A percentile compares a stretch with the other conserved stretches of the same genome.
Conservation (phyloP, 2,888 invertebrate species). For the Standfussiana lucernea region DNA sequence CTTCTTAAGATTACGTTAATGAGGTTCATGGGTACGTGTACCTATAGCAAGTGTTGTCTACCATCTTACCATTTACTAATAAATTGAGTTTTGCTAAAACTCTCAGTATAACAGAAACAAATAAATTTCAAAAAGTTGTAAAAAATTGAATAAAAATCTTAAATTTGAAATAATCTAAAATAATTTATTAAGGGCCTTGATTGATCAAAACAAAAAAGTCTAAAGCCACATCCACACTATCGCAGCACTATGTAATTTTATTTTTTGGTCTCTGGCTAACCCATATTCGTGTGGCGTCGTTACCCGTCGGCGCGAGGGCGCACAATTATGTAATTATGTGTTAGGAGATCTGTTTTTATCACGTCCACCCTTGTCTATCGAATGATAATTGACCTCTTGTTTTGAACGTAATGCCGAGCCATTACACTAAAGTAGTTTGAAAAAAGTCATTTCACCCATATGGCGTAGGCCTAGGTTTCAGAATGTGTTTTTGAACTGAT, state of each 20-base stretch:
- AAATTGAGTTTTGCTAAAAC: neutral
- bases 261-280: slow-evolving; percentile 84
- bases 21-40: neutral
- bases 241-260: slow-evolving; percentile 74
- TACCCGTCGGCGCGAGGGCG: slow-evolving; percentile 84
- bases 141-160: neutral
- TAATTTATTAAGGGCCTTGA: neutral
- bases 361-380: slow-evolving; percentile 90
- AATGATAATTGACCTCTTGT: slow-evolving; percentile 89
- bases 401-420: slow-evolving; percentile 85
- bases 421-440: slow-evolving; percentile 72
- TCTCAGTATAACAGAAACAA: neutral
- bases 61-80: neutral
- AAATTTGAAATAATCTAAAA: no score
- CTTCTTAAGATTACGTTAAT: neutral
- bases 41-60: neutral
- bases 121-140: neutral
- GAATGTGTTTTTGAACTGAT: slow-evolving; percentile 9
- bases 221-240: slow-evolving; percentile 69
- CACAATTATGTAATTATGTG: slow-evolving; percentile 91
- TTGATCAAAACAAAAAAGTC: neutral
- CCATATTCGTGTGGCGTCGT: slow-evolving; percentile 88
- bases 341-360: slow-evolving; percentile 91
- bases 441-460: slow-evolving; percentile 73
- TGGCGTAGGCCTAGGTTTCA: slow-evolving; percentile 63